These are phyloP conservation scores for Montipora foliosa DNA, from an alignment of 64 coral and sea anemone species.

Conservation along the genomic window DNA sequence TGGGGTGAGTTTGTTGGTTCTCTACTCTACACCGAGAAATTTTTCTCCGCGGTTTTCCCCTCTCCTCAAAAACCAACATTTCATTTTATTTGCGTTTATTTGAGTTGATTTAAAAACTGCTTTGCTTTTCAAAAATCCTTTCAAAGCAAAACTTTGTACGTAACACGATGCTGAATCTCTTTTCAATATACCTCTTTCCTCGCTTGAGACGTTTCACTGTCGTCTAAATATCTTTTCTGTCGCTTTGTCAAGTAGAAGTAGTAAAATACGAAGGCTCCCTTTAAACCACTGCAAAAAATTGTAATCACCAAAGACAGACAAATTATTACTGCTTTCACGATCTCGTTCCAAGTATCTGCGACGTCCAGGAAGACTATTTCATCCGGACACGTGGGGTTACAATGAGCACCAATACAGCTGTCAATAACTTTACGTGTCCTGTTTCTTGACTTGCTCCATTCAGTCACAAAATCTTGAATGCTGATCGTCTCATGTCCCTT, in stretches of 20 bases:
- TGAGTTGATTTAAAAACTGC: too few species aligned
- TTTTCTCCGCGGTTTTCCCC: too few species aligned
- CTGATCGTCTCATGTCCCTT: not conserved
- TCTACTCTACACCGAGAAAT: too few species aligned
- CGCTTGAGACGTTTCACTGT: slow-evolving; percentile 41
- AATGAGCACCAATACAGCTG: slow-evolving; percentile 76
- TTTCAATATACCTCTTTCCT: slow-evolving; percentile 68
- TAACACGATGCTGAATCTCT: too few species aligned
- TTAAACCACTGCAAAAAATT: slow-evolving; percentile 48
- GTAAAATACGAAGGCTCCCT: slow-evolving; percentile 56
- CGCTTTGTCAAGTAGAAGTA: slow-evolving; percentile 20
- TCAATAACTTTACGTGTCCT: slow-evolving; percentile 42
- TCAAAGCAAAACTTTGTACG: too few species aligned
- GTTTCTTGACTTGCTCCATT: slow-evolving; percentile 24
- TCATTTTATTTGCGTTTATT: too few species aligned
- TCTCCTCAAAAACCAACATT: too few species aligned
- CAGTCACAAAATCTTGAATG: slow-evolving; percentile 47
- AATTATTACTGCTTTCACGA: not conserved
- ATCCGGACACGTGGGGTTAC: slow-evolving; percentile 79
- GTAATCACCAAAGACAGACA: slow-evolving; percentile 51
- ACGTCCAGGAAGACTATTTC: slow-evolving; percentile 69
- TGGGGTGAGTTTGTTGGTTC: too few species aligned
- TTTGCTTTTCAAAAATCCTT: too few species aligned
- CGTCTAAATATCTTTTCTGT: slow-evolving; percentile 43
- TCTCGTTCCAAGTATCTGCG: slow-evolving; percentile 21